phyloP scores from a whole-genome alignment of 2,113 vertebrate species.

The Crotalus viridis region DNA sequence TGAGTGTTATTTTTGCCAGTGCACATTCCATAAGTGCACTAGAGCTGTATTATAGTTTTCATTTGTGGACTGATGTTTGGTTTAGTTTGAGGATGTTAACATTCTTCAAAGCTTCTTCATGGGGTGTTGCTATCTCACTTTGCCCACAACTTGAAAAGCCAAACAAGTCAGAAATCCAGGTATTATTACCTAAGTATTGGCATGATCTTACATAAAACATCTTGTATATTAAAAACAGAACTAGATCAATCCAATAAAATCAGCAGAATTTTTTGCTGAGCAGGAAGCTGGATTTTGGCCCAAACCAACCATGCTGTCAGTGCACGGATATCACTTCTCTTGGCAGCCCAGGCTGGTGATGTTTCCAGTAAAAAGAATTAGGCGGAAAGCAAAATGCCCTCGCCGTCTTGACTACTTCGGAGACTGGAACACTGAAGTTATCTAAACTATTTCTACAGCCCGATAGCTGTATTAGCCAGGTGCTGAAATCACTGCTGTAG shows the following conservation, averaged over 20 bases:
- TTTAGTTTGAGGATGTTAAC: slow-evolving; percentile 26
- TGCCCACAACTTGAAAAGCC: background rate
- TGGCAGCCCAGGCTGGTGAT: background rate
- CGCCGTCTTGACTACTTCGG: background rate
- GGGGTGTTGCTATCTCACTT: background rate
- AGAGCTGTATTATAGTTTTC: background rate
- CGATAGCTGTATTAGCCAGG: slow-evolving; percentile 25
- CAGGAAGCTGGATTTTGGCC: background rate
- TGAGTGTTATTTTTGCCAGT: background rate
- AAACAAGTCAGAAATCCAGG: background rate
- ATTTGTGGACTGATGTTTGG: slow-evolving; percentile 9
- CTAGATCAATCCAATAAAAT: background rate
- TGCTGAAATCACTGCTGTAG: slow-evolving; percentile 27
- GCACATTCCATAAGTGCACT: slow-evolving; percentile 3
- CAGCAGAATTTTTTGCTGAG: background rate
- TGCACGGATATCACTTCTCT: background rate
- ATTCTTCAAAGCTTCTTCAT: slow-evolving; percentile 13
- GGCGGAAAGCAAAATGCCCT: background rate
- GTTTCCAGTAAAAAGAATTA: background rate
- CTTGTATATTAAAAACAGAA: background rate
- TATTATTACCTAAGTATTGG: background rate
- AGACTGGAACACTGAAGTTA: slow-evolving; percentile 1
- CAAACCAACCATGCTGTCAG: background rate
- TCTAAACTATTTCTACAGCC: slow-evolving; percentile 34
- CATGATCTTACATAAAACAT: background rate